Conservation (phyloP, 2,888 invertebrate genomes). For the Masnerella sp. region DNA sequence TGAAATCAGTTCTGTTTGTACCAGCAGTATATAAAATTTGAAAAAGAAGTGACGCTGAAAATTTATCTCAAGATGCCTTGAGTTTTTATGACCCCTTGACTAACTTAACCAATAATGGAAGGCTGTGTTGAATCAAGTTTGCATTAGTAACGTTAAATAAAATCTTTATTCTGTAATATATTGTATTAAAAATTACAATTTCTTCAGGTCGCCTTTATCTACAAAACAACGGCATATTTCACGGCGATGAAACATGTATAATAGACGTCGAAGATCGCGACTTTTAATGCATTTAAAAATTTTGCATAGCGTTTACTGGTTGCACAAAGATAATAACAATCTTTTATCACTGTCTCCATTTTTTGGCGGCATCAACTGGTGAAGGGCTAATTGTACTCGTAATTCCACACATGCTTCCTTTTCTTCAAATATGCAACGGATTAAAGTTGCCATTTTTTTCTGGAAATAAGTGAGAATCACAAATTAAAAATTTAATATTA, state of each 20-base stretch:
- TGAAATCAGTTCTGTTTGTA: no score
- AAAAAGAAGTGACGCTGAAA: no score
- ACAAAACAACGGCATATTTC: conserved; percentile 50
- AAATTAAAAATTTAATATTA: no score
- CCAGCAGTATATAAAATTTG: no score
- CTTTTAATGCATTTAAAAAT: conserved; percentile 29
- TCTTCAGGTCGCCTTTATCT: conserved; percentile 48
- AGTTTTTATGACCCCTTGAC: no score
- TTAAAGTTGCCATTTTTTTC: conserved; percentile 83
- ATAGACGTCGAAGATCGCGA: conserved; percentile 28
- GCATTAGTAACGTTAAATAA: conserved; percentile 54
- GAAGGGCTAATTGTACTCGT: conserved; percentile 84
- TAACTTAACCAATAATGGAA: no score
- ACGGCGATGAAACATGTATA: conserved; percentile 40
- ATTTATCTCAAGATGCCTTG: no score
- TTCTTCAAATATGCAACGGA: conserved; percentile 86
- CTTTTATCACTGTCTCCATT: conserved; percentile 40
- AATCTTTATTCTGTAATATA: conserved; percentile 54
- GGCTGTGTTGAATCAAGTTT: no score
- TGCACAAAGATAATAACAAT: conserved; percentile 29
- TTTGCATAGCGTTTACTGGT: conserved; percentile 21
- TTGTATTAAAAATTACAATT: conserved; percentile 56
- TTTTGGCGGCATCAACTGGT: conserved; percentile 73
- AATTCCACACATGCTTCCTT: conserved; percentile 84
- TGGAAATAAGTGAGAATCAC: no score